Evolutionary conservation across 2,888 invertebrate species (phyloP).

Genomic region (Isoperla grammatica): DNA sequence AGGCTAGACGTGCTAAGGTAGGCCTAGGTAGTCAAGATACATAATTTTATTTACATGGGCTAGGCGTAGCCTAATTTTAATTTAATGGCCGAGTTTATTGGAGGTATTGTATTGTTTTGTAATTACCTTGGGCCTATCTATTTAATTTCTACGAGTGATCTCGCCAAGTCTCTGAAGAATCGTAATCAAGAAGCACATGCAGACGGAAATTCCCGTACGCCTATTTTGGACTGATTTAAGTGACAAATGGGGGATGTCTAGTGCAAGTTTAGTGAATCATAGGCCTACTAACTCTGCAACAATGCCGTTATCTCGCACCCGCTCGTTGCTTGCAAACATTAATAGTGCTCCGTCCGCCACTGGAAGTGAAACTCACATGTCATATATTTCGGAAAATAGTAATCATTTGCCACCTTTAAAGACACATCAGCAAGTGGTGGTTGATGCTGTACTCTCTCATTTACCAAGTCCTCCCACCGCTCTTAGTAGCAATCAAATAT

Average conservation of each 20-base stretch:
- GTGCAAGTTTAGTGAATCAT: no score
- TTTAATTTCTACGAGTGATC: no score
- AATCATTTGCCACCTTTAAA: conserved; percentile 37
- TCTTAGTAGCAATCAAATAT: conserved; percentile 25
- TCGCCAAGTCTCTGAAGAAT: no score
- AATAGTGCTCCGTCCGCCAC: conserved; percentile 40
- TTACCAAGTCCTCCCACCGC: conserved; percentile 24
- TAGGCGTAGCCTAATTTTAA: neutral
- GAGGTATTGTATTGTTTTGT: neutral
- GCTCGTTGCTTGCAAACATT: conserved; percentile 43
- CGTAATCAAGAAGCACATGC: no score
- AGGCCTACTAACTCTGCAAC: conserved; percentile 22
- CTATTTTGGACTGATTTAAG: no score
- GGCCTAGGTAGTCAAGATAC: neutral
- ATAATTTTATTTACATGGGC: neutral
- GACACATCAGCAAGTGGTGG: conserved; percentile 28
- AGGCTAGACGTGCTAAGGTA: neutral
- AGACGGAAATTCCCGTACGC: no score
- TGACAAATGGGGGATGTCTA: no score
- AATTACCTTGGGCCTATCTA: no score
- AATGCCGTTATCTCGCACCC: conserved; percentile 44
- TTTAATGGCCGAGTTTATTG: neutral
- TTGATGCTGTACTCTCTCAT: conserved; percentile 23
- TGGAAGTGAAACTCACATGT: conserved; percentile 36
- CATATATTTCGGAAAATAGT: conserved; percentile 34